phyloP scores from a whole-genome alignment of 1,140 invertebrate species.

The Triops longicaudatus region DNA sequence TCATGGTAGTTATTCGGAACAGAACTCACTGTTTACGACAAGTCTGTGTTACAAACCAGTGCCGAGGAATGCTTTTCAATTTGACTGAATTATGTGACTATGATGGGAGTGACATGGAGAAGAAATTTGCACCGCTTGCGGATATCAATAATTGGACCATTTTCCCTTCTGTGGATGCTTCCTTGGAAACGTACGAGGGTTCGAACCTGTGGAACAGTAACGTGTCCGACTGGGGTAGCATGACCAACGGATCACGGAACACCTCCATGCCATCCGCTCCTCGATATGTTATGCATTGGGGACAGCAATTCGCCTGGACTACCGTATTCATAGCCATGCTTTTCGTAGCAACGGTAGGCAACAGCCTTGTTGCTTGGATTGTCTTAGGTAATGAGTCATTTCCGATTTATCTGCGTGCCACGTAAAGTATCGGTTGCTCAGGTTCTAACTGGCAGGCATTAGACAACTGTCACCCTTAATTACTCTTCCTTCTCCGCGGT shows the following conservation, averaged over 20 bases:
- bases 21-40: neutral
- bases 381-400: constrained; percentile 57
- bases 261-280: neutral
- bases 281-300: constrained; percentile 23
- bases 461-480: no score
- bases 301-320: constrained; percentile 59
- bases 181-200: neutral
- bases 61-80: neutral
- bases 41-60: neutral
- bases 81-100: neutral
- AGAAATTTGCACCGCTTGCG: neutral
- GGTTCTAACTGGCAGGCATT: no score
- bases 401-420: neutral
- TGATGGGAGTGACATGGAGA: neutral
- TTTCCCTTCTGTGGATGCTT: neutral
- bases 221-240: neutral
- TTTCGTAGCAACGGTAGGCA: constrained; percentile 66
- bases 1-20: neutral
- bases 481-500: no score
- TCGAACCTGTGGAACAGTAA: neutral
- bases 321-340: constrained; percentile 63
- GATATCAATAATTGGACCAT: neutral
- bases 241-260: neutral
- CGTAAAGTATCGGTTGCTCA: neutral
- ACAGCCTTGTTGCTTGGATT: constrained; percentile 82